Conservation (phyloP, 2,797 vertebrate genomes). For the Leptatherina wallacei region DNA sequence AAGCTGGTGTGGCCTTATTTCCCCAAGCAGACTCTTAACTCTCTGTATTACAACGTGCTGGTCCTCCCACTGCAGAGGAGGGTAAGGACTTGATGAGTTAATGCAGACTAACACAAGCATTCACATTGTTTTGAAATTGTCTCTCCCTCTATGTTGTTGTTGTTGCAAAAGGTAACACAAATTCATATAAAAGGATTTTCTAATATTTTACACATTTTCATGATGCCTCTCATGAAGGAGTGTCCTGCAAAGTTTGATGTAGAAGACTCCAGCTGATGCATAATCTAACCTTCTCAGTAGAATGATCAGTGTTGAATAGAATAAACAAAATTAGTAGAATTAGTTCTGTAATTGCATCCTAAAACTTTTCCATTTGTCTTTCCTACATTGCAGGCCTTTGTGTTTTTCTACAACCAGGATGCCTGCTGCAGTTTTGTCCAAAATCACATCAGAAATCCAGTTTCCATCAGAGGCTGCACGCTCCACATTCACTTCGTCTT, state of each 20-base stretch:
- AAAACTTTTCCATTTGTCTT: background rate
- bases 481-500: slow-evolving; percentile 43
- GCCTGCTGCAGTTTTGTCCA: slow-evolving; percentile 29
- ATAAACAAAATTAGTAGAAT: too few relatives aligned
- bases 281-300: background rate
- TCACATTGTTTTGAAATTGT: background rate
- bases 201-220: background rate
- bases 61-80: slow-evolving; percentile 63
- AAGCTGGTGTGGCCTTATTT: slow-evolving; percentile 84
- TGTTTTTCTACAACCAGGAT: slow-evolving; percentile 39
- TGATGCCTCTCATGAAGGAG: background rate
- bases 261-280: background rate
- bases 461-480: accelerated
- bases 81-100: slow-evolving; percentile 47
- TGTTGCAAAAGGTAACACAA: too few relatives aligned
- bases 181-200: too few relatives aligned
- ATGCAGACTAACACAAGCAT: background rate
- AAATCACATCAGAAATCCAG: background rate
- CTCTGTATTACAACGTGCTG: slow-evolving; percentile 49
- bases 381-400: slow-evolving; percentile 50
- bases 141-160: too few relatives aligned
- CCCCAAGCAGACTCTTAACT: slow-evolving; percentile 37
- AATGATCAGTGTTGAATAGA: background rate
- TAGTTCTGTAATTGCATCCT: background rate
- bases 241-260: background rate